A percentile compares a stretch with the other conserved stretches of the same genome.
Evolutionary conservation across 2,113 vertebrate species (phyloP).

Genomic region (Columba livia): DNA sequence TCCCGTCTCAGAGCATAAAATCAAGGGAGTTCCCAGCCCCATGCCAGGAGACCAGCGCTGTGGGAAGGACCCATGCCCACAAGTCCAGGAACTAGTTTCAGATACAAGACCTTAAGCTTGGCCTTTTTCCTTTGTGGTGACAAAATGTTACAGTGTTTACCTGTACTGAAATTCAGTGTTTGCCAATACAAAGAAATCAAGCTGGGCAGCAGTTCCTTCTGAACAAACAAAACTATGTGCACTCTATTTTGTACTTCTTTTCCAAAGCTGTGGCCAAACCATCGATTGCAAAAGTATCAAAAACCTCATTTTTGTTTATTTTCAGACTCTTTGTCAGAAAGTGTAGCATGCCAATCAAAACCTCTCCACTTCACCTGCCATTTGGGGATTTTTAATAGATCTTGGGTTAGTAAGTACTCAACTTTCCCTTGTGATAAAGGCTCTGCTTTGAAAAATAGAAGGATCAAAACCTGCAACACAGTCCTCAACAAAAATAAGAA

Average conservation of each 20-base stretch:
- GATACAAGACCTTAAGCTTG: neutral
- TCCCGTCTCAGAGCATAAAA: neutral
- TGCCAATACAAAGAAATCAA: neutral
- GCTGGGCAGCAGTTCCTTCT: neutral
- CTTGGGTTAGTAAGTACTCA: neutral
- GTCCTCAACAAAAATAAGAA: neutral
- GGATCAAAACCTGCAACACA: neutral
- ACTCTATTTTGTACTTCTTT: neutral
- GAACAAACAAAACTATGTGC: neutral
- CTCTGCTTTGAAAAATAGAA: neutral
- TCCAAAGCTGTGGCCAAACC: neutral
- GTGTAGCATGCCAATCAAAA: neutral
- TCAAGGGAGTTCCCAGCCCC: neutral
- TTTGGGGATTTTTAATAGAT: neutral
- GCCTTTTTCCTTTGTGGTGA: neutral
- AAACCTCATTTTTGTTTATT: neutral
- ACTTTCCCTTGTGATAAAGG: neutral
- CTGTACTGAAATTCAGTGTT: neutral
- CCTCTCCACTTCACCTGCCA: neutral
- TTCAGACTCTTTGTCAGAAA: neutral
- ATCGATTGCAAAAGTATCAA: neutral
- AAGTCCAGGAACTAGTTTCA: neutral
- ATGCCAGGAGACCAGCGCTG: neutral
- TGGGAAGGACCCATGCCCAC: accelerated
- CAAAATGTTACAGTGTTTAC: neutral